Percentiles rank a stretch among this genome's conserved stretches.
Conservation (phyloP, 2,888 invertebrate species). For the Tachina lurida region DNA sequence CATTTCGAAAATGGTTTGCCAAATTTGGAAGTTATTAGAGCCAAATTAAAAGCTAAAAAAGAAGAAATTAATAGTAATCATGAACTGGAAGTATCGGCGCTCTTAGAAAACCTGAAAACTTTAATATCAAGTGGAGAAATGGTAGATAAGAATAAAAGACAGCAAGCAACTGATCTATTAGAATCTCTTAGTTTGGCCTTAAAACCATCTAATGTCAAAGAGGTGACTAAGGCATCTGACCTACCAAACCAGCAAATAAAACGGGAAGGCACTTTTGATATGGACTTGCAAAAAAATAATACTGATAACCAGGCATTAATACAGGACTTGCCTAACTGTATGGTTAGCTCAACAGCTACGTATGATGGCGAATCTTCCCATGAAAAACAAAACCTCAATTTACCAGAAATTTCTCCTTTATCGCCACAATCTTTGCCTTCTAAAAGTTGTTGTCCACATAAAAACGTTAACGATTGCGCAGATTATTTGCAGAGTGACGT, state of each 20-base stretch:
- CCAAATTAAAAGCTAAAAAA: constrained; percentile 68
- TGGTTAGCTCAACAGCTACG: constrained; percentile 72
- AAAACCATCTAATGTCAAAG: background rate
- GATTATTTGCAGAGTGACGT: constrained; percentile 69
- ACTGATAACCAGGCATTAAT: background rate
- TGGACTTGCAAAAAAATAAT: constrained; percentile 73
- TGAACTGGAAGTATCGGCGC: constrained; percentile 71
- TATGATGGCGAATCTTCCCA: constrained; percentile 71
- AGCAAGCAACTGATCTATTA: constrained; percentile 73
- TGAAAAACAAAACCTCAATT: constrained; percentile 67
- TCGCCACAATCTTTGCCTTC: constrained; percentile 28
- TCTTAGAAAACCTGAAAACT: constrained; percentile 74
- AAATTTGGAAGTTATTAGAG: constrained; percentile 67
- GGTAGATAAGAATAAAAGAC: constrained; percentile 72
- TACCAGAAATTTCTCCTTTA: constrained; percentile 68
- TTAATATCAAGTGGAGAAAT: constrained; percentile 72
- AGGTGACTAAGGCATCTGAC: background rate
- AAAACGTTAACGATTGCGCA: background rate
- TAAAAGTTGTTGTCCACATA: background rate
- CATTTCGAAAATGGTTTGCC: background rate
- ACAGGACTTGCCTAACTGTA: constrained; percentile 68
- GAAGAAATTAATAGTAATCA: constrained; percentile 68
- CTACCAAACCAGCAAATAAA: constrained; percentile 72
- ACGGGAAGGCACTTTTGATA: constrained; percentile 77
- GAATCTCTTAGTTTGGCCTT: constrained; percentile 74